Evolutionary conservation across 2,797 vertebrate genomes (phyloP).

Genomic region (Oophaga sylvatica): DNA sequence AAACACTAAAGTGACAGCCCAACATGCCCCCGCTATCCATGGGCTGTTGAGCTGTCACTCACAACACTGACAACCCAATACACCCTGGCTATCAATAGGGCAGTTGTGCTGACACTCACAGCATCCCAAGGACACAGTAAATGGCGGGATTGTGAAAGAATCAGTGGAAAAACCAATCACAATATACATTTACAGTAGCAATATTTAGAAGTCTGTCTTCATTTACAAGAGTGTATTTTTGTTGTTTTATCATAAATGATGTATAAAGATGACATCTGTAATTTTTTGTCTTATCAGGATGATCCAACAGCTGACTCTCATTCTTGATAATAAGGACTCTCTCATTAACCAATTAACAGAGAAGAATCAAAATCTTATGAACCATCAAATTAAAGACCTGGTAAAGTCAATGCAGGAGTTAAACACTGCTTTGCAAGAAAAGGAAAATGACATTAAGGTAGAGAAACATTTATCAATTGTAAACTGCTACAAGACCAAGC

Average conservation of each 20-base stretch:
- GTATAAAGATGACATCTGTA: background rate
- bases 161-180: too few species aligned
- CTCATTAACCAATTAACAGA: constrained; percentile 77
- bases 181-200: too few species aligned
- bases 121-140: too few species aligned
- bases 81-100: too few species aligned
- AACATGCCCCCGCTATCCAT: too few species aligned
- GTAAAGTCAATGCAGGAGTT: constrained; percentile 67
- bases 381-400: constrained; percentile 65
- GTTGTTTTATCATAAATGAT: background rate
- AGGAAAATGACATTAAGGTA: constrained; percentile 71
- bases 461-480: background rate
- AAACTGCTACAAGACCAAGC: background rate
- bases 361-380: constrained; percentile 72
- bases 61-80: too few species aligned
- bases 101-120: too few species aligned
- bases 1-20: too few species aligned
- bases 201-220: too few species aligned
- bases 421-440: constrained; percentile 65
- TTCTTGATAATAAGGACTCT: constrained; percentile 78
- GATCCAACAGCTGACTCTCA: constrained; percentile 78
- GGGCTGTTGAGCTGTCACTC: too few species aligned
- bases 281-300: constrained; percentile 69
- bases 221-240: background rate
- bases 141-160: too few species aligned